Base-by-base conservation (phyloP, 2,797 vertebrate genomes). In the Odontamblyopus rebecca region DNA sequence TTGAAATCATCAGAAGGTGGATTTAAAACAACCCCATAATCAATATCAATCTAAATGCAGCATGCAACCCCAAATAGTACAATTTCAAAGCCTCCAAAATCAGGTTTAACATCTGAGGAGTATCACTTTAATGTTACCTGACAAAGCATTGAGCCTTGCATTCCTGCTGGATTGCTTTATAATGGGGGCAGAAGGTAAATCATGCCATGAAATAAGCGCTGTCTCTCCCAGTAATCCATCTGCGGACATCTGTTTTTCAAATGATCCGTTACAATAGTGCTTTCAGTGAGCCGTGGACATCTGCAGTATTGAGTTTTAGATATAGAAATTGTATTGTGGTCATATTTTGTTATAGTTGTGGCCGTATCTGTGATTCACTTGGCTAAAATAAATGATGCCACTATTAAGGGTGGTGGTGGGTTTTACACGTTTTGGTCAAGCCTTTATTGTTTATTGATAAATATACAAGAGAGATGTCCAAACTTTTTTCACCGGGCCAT, bases 121-220 rank as follows among this genome's bases (percentile, higher is more conserved):
- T 32, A 53, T 67, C 65, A 54, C 65, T 67, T 32, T 53, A 54
- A 67, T 67, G 65, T 67, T 67, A 67, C 50, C 65, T 67, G 65
- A 67, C 65, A 67, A 67, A 67, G 50, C 65, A 67, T 30, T 51
- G 23, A 51, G 64, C 26, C 64, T 30, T 27, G 48, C 64, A n/a
- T 67, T 67, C 65, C 65, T 51, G 50, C 48, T 53, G 65, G 65
- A 67, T 67, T 67, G 65, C 65, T 67, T 67, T 67, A 53, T 67
- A 67, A 67, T 51, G 16, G 54, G 29, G 44, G 65, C 29, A 67
- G 29, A 54, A 53, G 65, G 65, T 67, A 67, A 53, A 67, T 67
- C 65, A 67, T 29, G 16, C 8, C 65, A 67, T 67, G 65, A 67
- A 67, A 67, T 67, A 67, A 67, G 65, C n/a, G 27, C 44, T 51